Conservation (phyloP, 1,140 invertebrate species). For the Kradibia gibbosae region DNA sequence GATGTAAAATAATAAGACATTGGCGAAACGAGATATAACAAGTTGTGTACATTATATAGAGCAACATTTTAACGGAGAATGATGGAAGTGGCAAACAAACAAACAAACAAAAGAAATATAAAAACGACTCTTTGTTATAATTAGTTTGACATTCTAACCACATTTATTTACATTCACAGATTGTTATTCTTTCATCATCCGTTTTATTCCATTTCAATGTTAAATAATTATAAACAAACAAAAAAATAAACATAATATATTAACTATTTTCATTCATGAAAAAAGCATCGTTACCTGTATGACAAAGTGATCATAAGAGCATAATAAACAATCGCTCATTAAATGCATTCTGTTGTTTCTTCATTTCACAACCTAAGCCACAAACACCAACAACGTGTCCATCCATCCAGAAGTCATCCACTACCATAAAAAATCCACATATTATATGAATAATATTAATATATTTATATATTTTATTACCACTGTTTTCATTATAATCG, state of each 20-base stretch:
- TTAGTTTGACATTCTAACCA: constrained; percentile 69
- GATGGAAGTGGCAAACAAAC: constrained; percentile 44
- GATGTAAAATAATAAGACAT: constrained; percentile 25
- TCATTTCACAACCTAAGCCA: constrained; percentile 73
- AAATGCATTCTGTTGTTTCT: constrained; percentile 74
- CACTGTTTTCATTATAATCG: constrained; percentile 20
- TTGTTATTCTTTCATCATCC: constrained; percentile 73
- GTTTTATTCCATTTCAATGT: constrained; percentile 71
- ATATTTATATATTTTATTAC: constrained; percentile 27
- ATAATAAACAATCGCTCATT: constrained; percentile 75
- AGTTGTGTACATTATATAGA: constrained; percentile 45
- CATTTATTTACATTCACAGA: constrained; percentile 71
- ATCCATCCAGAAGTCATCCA: constrained; percentile 58
- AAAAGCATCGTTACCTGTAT: constrained; percentile 74
- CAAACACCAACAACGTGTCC: constrained; percentile 65
- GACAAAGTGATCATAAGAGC: constrained; percentile 75
- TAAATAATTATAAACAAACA: constrained; percentile 71
- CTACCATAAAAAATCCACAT: constrained; percentile 43
- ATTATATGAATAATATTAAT: constrained; percentile 33
- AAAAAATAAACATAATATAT: constrained; percentile 70
- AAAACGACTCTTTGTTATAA: constrained; percentile 51
- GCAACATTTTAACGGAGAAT: constrained; percentile 41
- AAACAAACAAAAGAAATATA: constrained; percentile 46
- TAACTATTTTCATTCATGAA: constrained; percentile 75
- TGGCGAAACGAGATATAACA: constrained; percentile 9